Conservation (phyloP, 2,888 invertebrate genomes). For the Drosophila anomelani region DNA sequence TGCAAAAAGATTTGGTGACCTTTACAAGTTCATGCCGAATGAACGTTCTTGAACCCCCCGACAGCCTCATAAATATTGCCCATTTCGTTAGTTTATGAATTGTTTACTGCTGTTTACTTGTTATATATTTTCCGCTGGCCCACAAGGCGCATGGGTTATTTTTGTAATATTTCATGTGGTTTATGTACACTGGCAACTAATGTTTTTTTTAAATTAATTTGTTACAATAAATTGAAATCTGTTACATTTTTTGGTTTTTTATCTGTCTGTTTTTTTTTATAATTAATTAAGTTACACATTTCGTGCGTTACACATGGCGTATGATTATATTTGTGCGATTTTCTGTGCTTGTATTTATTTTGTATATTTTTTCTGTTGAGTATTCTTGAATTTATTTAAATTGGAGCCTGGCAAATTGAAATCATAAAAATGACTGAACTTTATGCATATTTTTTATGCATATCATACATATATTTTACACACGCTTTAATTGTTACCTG, state of each 20-base stretch:
- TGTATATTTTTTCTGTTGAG: background rate
- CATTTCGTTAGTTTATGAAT: conserved; percentile 29
- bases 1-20: conserved; percentile 71
- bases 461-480: too few relatives aligned
- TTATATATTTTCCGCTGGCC: conserved; percentile 7
- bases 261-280: too few relatives aligned
- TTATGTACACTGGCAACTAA: background rate
- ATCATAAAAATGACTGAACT: too few relatives aligned
- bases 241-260: too few relatives aligned
- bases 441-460: too few relatives aligned
- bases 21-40: conserved; percentile 80
- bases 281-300: background rate
- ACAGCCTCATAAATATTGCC: conserved; percentile 21
- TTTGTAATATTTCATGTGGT: background rate
- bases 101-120: conserved; percentile 11
- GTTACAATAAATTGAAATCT: background rate
- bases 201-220: background rate
- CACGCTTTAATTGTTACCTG: too few relatives aligned
- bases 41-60: conserved; percentile 75
- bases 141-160: conserved; percentile 9
- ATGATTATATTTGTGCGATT: background rate
- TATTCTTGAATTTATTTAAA: background rate
- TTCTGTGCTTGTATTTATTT: background rate
- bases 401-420: too few relatives aligned
- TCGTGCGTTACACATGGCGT: background rate